Evolutionary conservation across 2,113 vertebrate genomes (phyloP), one percentile per base, ranked within the genome.

Genomic region (Xenus cinereus): DNA sequence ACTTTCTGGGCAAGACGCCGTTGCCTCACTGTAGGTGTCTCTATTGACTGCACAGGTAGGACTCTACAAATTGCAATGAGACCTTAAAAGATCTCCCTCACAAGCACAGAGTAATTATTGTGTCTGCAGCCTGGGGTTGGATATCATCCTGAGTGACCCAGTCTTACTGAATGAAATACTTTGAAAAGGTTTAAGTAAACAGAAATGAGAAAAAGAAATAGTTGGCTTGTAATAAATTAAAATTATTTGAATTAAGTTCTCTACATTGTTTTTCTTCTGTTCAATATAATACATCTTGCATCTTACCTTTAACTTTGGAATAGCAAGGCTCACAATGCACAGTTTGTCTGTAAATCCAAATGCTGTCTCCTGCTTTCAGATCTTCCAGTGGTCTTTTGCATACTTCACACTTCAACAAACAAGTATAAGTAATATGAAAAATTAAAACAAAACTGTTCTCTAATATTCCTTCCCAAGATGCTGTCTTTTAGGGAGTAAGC

Each of bases 301-400:
- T 96, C 97, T 97, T 99, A 99, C 99, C 99, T 98, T 98, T 98
- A 93, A 99, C 98, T 95, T 97, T 92, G 74, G 98, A 98, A 93
- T 99, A 99, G 97, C 99, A 99, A 89, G 97, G 98, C 48, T 99
- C 98, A 95, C 99, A 99, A 90, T 99, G 99, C 89, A 99, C 98
- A 79, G 97, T 98, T 74, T 98, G 90, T 60, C 96, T 99, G 90
- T 99, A 99, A 97, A 99, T 98, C 99, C 99, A 99, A 97, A 99
- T 98, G 94, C 98, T 99, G 97, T 99, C 99, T 71, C 99, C 99
- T 19, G 99, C 99, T 96, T 98, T 99, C 95, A 99, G 94, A 67
- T 99, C 96, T 93, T 98, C 98, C 97, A 99, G 97, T 94, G 98
- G 91, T 60, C 50, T 73, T 77, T 98, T 98, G 95, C 99, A 99